Conservation (phyloP, 2,888 invertebrate species). For the Pteria penguin region DNA sequence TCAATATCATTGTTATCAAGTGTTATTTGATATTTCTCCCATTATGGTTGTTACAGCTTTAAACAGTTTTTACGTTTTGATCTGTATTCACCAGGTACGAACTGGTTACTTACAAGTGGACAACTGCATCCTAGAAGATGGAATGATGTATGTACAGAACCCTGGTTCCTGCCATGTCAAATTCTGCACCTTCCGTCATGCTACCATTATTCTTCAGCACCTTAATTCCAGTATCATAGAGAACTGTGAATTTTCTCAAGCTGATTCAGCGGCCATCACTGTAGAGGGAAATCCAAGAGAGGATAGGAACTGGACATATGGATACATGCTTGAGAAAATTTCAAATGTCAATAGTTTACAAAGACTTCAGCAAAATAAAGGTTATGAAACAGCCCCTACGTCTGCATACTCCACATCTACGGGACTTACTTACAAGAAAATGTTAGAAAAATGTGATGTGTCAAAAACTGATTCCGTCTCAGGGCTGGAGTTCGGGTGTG, state of each 20-base stretch:
- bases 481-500: conserved; percentile 9
- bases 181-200: conserved; percentile 74
- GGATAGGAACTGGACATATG: conserved; percentile 68
- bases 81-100: conserved; percentile 57
- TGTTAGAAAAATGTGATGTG: conserved; percentile 39
- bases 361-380: conserved; percentile 43
- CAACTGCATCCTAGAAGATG: conserved; percentile 75
- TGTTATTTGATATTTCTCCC: no score
- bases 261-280: conserved; percentile 70
- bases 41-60: background rate
- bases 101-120: conserved; percentile 74
- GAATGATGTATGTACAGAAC: conserved; percentile 71
- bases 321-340: conserved; percentile 51
- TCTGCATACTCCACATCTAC: conserved; percentile 59
- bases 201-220: conserved; percentile 69
- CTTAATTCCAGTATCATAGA: conserved; percentile 70
- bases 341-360: conserved; percentile 47
- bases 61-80: background rate
- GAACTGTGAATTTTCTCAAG: conserved; percentile 74
- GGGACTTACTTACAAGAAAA: conserved; percentile 49
- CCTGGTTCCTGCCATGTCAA: conserved; percentile 69
- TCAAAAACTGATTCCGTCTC: conserved; percentile 24
- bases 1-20: no score
- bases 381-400: conserved; percentile 51
- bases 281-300: conserved; percentile 71